phyloP scores from a whole-genome alignment of 2,888 invertebrate species.

The Cantharis rufa region DNA sequence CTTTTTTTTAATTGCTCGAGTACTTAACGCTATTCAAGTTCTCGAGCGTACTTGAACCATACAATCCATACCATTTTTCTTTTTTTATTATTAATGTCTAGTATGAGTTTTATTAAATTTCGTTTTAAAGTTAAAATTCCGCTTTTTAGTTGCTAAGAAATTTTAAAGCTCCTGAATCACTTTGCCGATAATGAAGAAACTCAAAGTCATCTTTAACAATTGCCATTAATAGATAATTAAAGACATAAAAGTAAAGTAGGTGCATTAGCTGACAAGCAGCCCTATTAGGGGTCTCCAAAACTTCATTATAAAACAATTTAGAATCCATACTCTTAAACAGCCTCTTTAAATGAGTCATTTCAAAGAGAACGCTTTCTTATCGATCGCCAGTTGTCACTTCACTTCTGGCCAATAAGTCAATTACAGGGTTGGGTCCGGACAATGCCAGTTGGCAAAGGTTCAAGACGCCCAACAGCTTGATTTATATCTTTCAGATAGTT shows the following conservation, averaged over 20 bases:
- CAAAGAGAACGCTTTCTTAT: constrained; percentile 45
- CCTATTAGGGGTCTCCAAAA: constrained; percentile 34
- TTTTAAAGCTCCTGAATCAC: background rate
- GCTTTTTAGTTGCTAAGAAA: background rate
- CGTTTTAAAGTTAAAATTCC: background rate
- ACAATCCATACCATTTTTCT: background rate
- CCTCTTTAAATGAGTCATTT: constrained; percentile 43
- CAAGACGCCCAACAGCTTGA: constrained; percentile 54
- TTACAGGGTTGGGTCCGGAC: constrained; percentile 53
- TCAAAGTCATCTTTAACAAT: constrained; percentile 18
- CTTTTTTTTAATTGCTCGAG: constrained; percentile 1
- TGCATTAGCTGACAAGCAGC: constrained; percentile 23
- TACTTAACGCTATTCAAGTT: background rate
- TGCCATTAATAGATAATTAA: constrained; percentile 28
- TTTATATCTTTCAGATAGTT: constrained; percentile 51
- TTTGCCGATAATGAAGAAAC: constrained; percentile 11
- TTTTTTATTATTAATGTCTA: background rate
- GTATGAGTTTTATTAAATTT: background rate
- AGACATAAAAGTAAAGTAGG: constrained; percentile 31
- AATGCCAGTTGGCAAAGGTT: constrained; percentile 56
- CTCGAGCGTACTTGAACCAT: background rate
- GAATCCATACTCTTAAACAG: constrained; percentile 32
- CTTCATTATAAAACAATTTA: constrained; percentile 45
- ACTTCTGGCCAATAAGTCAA: constrained; percentile 57
- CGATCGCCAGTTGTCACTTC: constrained; percentile 48